Evolutionary conservation across 1,140 invertebrate genomes (phyloP).

Genomic region (Neodiprion virginianus): DNA sequence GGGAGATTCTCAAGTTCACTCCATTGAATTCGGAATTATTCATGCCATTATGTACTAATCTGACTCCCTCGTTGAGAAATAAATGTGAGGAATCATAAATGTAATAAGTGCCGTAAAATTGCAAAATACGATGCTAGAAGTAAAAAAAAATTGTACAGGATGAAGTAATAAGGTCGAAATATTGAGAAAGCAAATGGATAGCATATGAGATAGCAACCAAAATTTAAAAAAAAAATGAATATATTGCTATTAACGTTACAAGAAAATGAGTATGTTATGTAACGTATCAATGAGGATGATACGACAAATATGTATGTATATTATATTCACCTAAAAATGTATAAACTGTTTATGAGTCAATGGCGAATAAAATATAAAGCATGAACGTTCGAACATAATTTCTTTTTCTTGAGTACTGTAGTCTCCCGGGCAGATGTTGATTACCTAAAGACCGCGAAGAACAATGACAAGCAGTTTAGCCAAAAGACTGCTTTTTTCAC

Average conservation of each 20-base stretch:
- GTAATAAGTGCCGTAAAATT: background rate
- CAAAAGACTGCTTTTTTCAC: too few relatives aligned
- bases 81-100: conserved; percentile 28
- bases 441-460: too few relatives aligned
- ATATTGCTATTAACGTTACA: conserved; percentile 52
- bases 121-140: background rate
- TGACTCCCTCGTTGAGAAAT: conserved; percentile 31
- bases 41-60: background rate
- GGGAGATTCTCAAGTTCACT: too few relatives aligned
- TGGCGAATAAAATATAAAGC: conserved; percentile 50
- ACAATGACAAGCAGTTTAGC: too few relatives aligned
- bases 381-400: conserved; percentile 23
- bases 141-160: conserved; percentile 2
- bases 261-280: conserved; percentile 51
- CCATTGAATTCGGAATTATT: conserved; percentile 1
- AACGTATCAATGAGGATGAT: conserved; percentile 47
- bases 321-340: conserved; percentile 41
- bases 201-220: background rate
- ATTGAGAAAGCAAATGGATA: background rate
- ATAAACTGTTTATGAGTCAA: conserved; percentile 51
- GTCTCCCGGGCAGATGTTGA: too few relatives aligned
- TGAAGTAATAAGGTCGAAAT: background rate
- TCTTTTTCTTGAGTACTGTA: background rate
- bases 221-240: conserved; percentile 35
- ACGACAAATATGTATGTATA: background rate